These are phyloP conservation scores for Rhinoderma darwinii DNA, from an alignment of 2,113 vertebrate species.

Conservation along the genomic window DNA sequence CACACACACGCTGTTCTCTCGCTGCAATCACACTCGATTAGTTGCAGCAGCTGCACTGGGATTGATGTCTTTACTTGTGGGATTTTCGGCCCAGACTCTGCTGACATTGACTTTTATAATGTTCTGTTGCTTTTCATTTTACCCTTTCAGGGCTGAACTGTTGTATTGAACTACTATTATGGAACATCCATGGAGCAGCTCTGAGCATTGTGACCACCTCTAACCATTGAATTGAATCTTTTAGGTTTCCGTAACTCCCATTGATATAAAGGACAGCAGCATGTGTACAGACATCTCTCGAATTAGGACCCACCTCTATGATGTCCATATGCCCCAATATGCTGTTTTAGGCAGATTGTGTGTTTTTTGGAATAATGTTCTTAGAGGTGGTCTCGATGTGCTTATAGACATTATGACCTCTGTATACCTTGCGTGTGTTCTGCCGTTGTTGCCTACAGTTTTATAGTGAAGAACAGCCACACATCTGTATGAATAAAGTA, in stretches of 20 bases:
- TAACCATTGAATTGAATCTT: too few relatives aligned
- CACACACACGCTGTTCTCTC: not conserved
- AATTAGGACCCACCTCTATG: not conserved
- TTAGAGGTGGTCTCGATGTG: too few relatives aligned
- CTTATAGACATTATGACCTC: not conserved
- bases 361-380: not conserved
- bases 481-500: not conserved
- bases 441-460: too few relatives aligned
- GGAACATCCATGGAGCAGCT: not conserved
- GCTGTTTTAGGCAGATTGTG: not conserved
- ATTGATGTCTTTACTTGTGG: not conserved
- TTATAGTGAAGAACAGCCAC: too few relatives aligned
- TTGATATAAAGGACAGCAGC: too few relatives aligned
- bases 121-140: not conserved
- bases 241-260: not conserved
- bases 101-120: conserved; percentile 17
- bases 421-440: not conserved
- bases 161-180: not conserved
- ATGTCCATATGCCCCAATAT: not conserved
- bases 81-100: not conserved
- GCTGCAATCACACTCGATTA: conserved; percentile 18
- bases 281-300: too few relatives aligned
- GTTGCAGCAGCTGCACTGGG: conserved; percentile 26
- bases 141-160: not conserved
- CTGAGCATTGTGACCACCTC: too few relatives aligned